These are phyloP conservation scores for Diacarnus erythraeanus DNA, from an alignment of 37 sponge, comb jelly and placozoan genomes.

Conservation along the genomic window DNA sequence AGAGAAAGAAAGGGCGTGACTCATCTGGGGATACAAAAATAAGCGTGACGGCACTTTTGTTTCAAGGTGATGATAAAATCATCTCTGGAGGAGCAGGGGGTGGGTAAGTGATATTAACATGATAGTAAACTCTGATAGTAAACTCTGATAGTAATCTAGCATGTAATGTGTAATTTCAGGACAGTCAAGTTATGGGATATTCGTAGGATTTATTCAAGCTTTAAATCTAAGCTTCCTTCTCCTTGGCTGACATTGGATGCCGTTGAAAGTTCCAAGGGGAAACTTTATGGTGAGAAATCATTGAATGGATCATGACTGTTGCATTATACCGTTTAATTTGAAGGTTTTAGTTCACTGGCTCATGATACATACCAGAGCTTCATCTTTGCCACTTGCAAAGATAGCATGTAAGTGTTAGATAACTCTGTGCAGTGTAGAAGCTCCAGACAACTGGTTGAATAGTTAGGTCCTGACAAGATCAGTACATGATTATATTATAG, in stretches of 20 bases:
- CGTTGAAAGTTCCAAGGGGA: neutral
- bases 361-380: constrained; percentile 35
- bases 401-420: constrained; percentile 52
- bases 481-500: too few relatives aligned
- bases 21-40: neutral
- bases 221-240: constrained; percentile 13
- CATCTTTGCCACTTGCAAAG: constrained; percentile 59
- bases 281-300: constrained; percentile 7
- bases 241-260: constrained; percentile 31
- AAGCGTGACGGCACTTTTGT: constrained; percentile 68
- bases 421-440: neutral
- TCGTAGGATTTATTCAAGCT: constrained; percentile 25
- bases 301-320: neutral
- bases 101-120: constrained; percentile 69
- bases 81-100: constrained; percentile 60
- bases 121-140: too few relatives aligned
- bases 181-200: constrained; percentile 80
- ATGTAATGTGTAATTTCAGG: constrained; percentile 42
- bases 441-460: too few relatives aligned
- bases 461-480: too few relatives aligned
- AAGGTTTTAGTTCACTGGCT: constrained; percentile 69
- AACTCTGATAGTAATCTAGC: too few relatives aligned
- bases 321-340: neutral
- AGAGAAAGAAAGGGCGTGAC: neutral
- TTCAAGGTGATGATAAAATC: constrained; percentile 53